Evolutionary conservation across 37 sponge, comb jelly and placozoan genomes (phyloP), one percentile per base, ranked within the genome.

Genomic region (Ephydatia muelleri): DNA sequence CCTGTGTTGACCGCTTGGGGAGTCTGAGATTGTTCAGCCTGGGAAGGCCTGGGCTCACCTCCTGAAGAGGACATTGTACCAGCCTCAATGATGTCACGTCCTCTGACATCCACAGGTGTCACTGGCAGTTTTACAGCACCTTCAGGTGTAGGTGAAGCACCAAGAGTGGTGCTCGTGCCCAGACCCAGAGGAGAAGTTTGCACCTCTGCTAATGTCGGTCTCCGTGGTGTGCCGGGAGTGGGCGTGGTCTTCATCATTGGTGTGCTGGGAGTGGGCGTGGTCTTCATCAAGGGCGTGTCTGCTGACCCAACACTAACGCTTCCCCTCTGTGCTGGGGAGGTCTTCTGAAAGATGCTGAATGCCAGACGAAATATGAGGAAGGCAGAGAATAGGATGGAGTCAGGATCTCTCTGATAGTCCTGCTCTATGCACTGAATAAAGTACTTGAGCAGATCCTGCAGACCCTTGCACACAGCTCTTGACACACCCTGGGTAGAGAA

Each of bases 311-410:
- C 57, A 57, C 57, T 57, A 21, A 21, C 19, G 16, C 57, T 57
- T 57, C 57, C 57, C 57, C 57, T 57, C 57, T 57, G 57, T 57
- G 16, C 57, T 14, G 57, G 19, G 57, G 57, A 57, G 57, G 57
- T 57, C 57, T 57, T 57, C 57, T 13, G 82, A 86, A 82, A 85
- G 68, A 85, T 32, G 70, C 68, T 68, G 32, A 85, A 87, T 30
- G 91, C 84, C 3, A 94, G 39, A 16, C 89, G 39, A 19, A 94
- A 65, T 38, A 94, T 35, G 33, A 94, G 83, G 73, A 91, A 94
- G 31, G 70, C 80, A 12, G 95, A 94, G 68, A 84, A 79, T 32
- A 94, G 78, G 69, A 74, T 25, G 9, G 78, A 57, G 16, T 91
- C 86, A n/a, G 83, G 81, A 21, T 84, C 79, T 30, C 67, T 85